These are phyloP conservation scores for Cygnus olor DNA, from an alignment of 2,797 vertebrate species.

Conservation along the genomic window DNA sequence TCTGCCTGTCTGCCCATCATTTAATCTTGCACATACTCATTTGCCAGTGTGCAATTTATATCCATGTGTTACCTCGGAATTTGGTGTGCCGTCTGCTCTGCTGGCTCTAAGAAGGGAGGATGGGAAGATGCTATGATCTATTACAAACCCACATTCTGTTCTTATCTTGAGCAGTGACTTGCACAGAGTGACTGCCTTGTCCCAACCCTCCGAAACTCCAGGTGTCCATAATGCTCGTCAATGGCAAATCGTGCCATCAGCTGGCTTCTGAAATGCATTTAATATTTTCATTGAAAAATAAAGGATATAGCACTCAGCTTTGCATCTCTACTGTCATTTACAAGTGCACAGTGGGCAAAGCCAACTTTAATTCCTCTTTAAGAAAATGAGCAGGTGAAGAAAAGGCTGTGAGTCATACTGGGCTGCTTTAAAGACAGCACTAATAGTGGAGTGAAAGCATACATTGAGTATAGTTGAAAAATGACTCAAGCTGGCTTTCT, in stretches of 20 bases:
- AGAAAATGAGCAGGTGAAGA: neutral
- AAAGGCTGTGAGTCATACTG: neutral
- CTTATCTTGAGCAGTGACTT: conserved; percentile 84
- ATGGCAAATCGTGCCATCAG: conserved; percentile 85
- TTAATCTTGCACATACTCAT: neutral
- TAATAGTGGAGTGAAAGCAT: neutral
- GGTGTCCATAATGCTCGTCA: conserved; percentile 82
- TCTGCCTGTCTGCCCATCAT: neutral
- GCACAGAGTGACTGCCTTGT: conserved; percentile 83
- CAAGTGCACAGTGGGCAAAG: neutral
- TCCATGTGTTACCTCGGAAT: neutral
- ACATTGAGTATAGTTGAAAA: neutral
- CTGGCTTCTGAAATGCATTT: conserved; percentile 72
- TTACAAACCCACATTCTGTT: neutral
- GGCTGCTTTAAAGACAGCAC: neutral
- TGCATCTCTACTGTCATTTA: neutral
- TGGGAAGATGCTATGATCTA: neutral
- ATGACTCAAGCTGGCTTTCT: neutral
- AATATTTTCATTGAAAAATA: neutral
- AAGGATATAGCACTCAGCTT: neutral
- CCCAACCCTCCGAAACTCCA: conserved; percentile 79
- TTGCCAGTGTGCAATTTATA: neutral
- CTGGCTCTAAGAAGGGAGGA: neutral
- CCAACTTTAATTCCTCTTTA: neutral
- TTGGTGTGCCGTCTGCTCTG: neutral